Conservation (phyloP, 1,140 invertebrate species). For the Anoplophora glabripennis region DNA sequence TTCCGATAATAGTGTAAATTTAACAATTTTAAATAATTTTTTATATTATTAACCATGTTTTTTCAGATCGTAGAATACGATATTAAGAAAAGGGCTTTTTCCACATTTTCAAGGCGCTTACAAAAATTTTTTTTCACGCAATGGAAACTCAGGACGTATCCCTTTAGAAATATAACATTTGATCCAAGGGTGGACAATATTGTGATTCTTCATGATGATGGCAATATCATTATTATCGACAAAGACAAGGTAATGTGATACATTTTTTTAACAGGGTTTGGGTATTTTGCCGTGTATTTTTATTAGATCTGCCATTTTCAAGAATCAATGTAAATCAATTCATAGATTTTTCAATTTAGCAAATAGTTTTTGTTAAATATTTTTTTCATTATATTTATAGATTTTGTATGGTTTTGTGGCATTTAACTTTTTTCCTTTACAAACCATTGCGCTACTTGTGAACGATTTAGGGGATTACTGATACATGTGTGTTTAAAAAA, state of each 20-base stretch:
- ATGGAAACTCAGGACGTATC: slow-evolving; percentile 51
- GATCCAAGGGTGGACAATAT: slow-evolving; percentile 57
- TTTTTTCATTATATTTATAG: no score
- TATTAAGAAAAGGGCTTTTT: slow-evolving; percentile 56
- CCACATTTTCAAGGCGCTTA: slow-evolving; percentile 55
- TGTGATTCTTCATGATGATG: slow-evolving; percentile 64
- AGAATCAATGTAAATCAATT: no score
- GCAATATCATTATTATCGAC: slow-evolving; percentile 60
- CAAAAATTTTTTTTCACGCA: slow-evolving; percentile 50
- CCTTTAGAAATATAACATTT: slow-evolving; percentile 58
- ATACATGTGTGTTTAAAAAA: no score
- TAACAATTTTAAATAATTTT: not conserved
- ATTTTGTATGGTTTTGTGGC: no score
- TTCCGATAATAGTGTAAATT: slow-evolving; percentile 66
- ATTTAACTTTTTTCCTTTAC: no score
- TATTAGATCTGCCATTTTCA: no score
- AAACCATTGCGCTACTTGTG: no score
- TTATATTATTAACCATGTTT: slow-evolving; percentile 18
- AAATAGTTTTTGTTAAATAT: no score
- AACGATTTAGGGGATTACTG: no score
- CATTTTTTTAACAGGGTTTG: no score
- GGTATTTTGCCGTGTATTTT: no score
- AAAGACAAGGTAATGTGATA: slow-evolving; percentile 55
- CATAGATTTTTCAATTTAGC: no score
- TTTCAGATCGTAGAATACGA: slow-evolving; percentile 69